Evolutionary conservation across 2,113 vertebrate species (phyloP).

Genomic region (Chaetorhynchus papuensis): DNA sequence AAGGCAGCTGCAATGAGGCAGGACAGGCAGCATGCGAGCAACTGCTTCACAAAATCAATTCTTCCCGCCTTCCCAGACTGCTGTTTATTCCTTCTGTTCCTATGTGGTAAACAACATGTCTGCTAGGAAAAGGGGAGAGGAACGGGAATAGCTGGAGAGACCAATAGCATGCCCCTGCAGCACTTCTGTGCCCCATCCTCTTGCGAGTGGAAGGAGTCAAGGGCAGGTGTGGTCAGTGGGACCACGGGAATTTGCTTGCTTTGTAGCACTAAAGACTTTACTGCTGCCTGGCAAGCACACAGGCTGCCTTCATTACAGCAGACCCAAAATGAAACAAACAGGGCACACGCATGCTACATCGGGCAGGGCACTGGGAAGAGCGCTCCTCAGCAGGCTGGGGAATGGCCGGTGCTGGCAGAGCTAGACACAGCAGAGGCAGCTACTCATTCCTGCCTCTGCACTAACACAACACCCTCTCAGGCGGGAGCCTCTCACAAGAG

Average conservation of each 20-base stretch:
- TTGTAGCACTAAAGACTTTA: not conserved
- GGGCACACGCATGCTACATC: not conserved
- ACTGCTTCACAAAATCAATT: not conserved
- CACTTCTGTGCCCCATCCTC: not conserved
- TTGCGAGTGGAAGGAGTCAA: fast-evolving
- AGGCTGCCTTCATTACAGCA: not conserved
- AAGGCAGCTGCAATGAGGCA: not conserved
- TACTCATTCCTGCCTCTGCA: not conserved
- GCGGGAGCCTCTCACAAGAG: not conserved
- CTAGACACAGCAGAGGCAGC: not conserved
- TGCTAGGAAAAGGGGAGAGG: not conserved
- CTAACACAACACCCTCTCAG: not conserved
- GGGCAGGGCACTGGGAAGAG: not conserved
- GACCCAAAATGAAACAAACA: not conserved
- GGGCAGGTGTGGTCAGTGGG: not conserved
- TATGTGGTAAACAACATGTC: not conserved
- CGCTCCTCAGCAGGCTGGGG: not conserved
- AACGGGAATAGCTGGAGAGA: not conserved
- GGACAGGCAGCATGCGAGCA: not conserved
- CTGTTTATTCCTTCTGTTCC: not conserved
- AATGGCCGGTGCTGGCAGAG: not conserved
- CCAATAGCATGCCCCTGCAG: not conserved
- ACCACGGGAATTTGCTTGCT: not conserved
- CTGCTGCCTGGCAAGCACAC: not conserved
- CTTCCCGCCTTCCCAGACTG: not conserved